Evolutionary conservation across 2,888 invertebrate genomes (phyloP), one percentile per base, ranked within the genome.

Genomic region (Euplagia quadripunctaria): DNA sequence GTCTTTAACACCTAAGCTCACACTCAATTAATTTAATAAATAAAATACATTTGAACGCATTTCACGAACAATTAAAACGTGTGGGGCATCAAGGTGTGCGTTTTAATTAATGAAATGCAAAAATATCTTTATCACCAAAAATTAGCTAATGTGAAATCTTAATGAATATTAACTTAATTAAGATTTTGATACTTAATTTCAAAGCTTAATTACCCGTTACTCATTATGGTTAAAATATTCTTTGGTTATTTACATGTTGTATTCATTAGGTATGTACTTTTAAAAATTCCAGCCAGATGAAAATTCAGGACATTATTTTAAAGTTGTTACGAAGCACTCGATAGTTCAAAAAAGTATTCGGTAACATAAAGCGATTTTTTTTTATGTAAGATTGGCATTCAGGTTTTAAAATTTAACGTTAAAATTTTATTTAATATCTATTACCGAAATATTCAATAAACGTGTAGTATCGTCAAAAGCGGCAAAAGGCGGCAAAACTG

Each of bases 101-200:
- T 68, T 55, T 52, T 68, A 68, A 55, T 68, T 55, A 41, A 69
- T 72, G 66, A 66, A 68, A 43, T 68, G 55, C 68, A 68, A 68
- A n/a, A 64, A 77, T 73, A 58, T 55, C 71, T 66, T 75, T 82
- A 71, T 81, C 74, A 31, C 63, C 63, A 70, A n/a, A n/a, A n/a
- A n/a, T 75, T 70, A 82, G 75, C 78, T 43, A 73, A 68, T 76
- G 68, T 76, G 72, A 76, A 83, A 73, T 73, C 72, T 78, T 64
- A 74, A 81, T 81, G 75, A 81, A 82, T 70, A 69, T 71, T 64
- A 52, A 64, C 41, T 52, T 70, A 64, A 70, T 70, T 70, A 70
- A 64, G 51, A 55, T 51, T 55, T 42, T 64, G 49, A 64, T 7
- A 58, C 55, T 63, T 68, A 55, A 68, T 42, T 68, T 68, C 14